Evolutionary conservation across 1,140 invertebrate genomes (phyloP).

Genomic region (Pygmarrhopalites habei): DNA sequence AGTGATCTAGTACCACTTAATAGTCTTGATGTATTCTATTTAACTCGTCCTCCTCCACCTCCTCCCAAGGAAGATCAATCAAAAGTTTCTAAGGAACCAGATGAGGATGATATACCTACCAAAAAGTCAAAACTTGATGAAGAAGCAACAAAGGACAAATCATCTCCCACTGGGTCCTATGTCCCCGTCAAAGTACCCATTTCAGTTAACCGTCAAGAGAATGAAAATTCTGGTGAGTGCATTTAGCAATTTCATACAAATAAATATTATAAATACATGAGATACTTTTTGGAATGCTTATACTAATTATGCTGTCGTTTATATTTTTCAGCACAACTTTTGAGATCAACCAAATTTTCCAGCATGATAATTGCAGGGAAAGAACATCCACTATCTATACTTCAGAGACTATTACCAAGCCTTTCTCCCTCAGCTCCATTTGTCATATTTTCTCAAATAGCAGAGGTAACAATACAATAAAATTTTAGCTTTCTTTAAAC

Average conservation of each 20-base stretch:
- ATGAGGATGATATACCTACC: not conserved
- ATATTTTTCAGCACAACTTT: no score
- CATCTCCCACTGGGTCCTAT: not conserved
- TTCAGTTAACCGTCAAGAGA: conserved; percentile 25
- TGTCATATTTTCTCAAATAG: conserved; percentile 10
- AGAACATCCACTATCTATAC: conserved; percentile 74
- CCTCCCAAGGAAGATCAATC: not conserved
- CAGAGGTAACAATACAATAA: no score
- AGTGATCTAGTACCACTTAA: conserved; percentile 36
- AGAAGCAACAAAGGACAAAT: conserved; percentile 8
- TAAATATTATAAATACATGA: no score
- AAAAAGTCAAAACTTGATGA: conserved; percentile 22
- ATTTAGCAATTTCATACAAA: no score
- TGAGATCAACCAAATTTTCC: conserved; percentile 55
- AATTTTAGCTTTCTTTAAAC: no score
- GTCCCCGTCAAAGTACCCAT: not conserved
- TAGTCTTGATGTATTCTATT: conserved; percentile 33
- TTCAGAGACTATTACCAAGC: conserved; percentile 64
- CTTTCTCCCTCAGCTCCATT: conserved; percentile 70
- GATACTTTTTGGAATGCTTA: no score
- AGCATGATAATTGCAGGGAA: conserved; percentile 70
- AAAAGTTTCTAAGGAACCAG: not conserved
- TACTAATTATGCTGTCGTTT: no score
- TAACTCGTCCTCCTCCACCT: conserved; percentile 7
- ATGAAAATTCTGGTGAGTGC: conserved; percentile 37